phyloP scores from a whole-genome alignment of 2,113 vertebrate genomes.

The Notarius quadriscutis region DNA sequence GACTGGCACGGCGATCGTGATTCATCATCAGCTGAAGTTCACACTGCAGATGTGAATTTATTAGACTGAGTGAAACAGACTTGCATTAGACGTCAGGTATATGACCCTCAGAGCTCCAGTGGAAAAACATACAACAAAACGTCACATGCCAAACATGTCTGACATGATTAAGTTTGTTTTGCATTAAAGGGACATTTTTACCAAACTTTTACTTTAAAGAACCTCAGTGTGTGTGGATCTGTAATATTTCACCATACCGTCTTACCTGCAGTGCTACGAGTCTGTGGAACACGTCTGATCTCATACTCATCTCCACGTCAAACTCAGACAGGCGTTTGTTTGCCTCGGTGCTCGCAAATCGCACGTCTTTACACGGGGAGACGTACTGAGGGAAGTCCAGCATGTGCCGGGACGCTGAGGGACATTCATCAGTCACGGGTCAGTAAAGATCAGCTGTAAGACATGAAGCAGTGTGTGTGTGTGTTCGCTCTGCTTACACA shows the following conservation, averaged over 20 bases:
- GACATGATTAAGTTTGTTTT: neutral
- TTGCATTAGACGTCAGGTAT: neutral
- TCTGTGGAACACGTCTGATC: slow-evolving; percentile 86
- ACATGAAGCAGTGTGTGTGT: neutral
- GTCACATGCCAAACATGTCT: neutral
- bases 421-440: slow-evolving; percentile 36
- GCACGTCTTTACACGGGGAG: slow-evolving; percentile 80
- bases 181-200: no score
- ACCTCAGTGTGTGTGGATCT: neutral
- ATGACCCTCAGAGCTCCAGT: neutral
- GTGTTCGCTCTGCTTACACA: slow-evolving; percentile 1
- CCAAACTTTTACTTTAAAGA: neutral
- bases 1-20: no score
- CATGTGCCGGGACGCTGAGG: slow-evolving; percentile 83
- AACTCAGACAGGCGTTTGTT: slow-evolving; percentile 92
- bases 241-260: neutral
- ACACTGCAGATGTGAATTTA: neutral
- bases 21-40: neutral
- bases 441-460: neutral
- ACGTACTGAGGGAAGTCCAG: slow-evolving; percentile 91
- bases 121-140: neutral
- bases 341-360: slow-evolving; percentile 89
- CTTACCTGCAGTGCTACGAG: slow-evolving; percentile 84
- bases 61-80: no score
- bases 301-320: slow-evolving; percentile 93